Evolutionary conservation across 2,113 vertebrate genomes (phyloP), one percentile per base, ranked within the genome.

Genomic region (Otocyon megalotis): DNA sequence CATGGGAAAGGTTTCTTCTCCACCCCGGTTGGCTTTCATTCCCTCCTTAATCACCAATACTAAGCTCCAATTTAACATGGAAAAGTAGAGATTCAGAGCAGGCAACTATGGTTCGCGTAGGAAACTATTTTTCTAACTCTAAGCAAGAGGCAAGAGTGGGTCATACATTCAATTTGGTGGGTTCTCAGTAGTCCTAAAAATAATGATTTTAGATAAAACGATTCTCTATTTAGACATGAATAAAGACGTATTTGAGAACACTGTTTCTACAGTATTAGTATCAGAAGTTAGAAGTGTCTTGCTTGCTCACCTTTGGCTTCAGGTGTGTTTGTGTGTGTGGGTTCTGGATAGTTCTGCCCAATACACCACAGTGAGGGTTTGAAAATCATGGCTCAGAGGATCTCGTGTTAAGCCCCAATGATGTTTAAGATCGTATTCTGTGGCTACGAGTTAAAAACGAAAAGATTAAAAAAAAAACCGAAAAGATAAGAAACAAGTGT

Each of bases 261-360:
- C 3, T 4, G 1, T 76, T 37, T 76, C 17, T 3, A 12, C 9
- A 1, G 19, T 22, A 22, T 11, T 63, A 16, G 30, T 32, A 54
- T 28, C 4, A 0, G 15, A 54, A 2, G 43, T 32, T 43, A 7
- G 32, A 1, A 3, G 0, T 5, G 22, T 50, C 24, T 37, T 16
- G 43, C 54, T 56, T 56, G 28, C 30, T 69, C 50, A 32, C 9
- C 50, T 24, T 32, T 22, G 22, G 62, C 24, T 69, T 69, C 28
- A 43, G n/a, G 62, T 19, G 5, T 2, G 19, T 60, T 22, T 48
- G 15, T 24, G 4, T 35, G 13, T 30, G 32, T 11, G 32, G 16
- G 0, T 76, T 35, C 11, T 0, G 1, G 60, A 12, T 8, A 3
- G 30, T 32, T 91, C 22, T n/a, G 24, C 43, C 26, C 19, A 32